Evolutionary conservation across 2,113 vertebrate genomes (phyloP).

Genomic region (Saimiri boliviensis): DNA sequence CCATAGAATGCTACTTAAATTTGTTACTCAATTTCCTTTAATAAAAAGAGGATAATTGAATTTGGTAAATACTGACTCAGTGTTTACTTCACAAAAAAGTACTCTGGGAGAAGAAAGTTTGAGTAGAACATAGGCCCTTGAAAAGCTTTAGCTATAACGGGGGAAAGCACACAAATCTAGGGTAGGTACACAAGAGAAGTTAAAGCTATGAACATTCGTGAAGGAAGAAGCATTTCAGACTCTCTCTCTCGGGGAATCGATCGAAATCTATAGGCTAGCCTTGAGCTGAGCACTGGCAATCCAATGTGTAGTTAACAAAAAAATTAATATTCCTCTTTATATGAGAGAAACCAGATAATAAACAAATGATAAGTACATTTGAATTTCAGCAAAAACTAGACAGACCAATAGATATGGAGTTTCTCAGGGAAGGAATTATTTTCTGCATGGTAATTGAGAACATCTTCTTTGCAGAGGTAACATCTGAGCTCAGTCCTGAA

Average conservation of each 20-base stretch:
- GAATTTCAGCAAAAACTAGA: neutral
- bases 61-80: neutral
- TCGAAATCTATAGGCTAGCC: neutral
- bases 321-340: neutral
- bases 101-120: neutral
- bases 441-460: neutral
- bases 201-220: neutral
- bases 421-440: neutral
- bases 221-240: neutral
- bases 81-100: neutral
- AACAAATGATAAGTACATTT: neutral
- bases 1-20: neutral
- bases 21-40: slow-evolving; percentile 31
- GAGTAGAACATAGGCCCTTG: neutral
- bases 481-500: neutral
- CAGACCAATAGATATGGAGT: neutral
- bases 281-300: neutral
- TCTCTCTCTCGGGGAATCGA: neutral
- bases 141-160: neutral
- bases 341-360: neutral
- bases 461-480: neutral
- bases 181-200: neutral
- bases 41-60: neutral
- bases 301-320: neutral
- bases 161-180: neutral